Conservation (phyloP, 92 coral and sea anemone genomes). For the Isaurus tuberculatus region DNA sequence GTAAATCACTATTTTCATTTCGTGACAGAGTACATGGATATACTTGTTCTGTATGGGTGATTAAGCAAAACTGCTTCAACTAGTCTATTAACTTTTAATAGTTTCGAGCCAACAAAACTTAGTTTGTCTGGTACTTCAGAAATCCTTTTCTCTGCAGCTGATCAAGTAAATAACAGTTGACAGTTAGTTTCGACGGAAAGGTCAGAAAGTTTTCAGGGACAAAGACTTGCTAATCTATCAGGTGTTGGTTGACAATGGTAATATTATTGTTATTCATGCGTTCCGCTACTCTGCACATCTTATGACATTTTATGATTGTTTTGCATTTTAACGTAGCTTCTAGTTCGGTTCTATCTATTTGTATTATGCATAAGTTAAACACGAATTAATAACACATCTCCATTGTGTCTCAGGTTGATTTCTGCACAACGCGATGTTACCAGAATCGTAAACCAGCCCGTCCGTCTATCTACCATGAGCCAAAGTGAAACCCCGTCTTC, state of each 20-base stretch:
- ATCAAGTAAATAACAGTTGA: not conserved
- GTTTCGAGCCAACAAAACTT: not conserved
- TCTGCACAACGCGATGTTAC: not conserved
- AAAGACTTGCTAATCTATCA: slow-evolving; percentile 11
- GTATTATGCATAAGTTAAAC: not conserved
- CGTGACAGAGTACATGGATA: not conserved
- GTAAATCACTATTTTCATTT: not conserved
- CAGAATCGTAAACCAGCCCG: not conserved
- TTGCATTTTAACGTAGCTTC: slow-evolving; percentile 26
- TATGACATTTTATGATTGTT: slow-evolving; percentile 12
- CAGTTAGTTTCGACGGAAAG: not conserved
- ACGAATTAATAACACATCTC: slow-evolving; percentile 3
- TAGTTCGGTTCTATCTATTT: slow-evolving; percentile 14
- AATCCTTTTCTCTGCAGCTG: not conserved
- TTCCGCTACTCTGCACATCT: slow-evolving; percentile 35
- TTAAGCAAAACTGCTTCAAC: not conserved
- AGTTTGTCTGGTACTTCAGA: not conserved
- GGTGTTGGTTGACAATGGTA: not conserved
- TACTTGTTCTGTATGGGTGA: not conserved
- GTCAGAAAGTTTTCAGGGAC: not conserved
- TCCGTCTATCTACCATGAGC: slow-evolving; percentile 8
- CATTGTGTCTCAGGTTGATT: slow-evolving; percentile 12
- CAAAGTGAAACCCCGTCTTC: slow-evolving; percentile 5
- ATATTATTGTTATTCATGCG: slow-evolving; percentile 21
- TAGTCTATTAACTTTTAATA: not conserved